Conservation (phyloP, 2,888 invertebrate genomes). For the Colletes collaris region DNA sequence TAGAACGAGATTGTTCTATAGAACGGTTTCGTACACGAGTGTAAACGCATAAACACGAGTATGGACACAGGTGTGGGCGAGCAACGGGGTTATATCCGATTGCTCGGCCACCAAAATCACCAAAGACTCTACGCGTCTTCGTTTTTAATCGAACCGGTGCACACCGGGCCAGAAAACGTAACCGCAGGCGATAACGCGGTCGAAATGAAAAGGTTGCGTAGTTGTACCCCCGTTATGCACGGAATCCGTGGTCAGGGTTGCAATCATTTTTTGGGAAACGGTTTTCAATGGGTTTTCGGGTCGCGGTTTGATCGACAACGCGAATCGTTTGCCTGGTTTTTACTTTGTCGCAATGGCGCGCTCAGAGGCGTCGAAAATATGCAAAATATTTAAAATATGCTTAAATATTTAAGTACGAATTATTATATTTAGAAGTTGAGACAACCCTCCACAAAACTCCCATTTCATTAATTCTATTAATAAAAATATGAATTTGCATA, state of each 20-base stretch:
- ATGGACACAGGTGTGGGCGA: constrained; percentile 28
- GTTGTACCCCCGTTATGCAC: constrained; percentile 13
- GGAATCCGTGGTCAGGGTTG: constrained; percentile 34
- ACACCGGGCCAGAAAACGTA: constrained; percentile 15
- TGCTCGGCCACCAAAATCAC: constrained; percentile 3
- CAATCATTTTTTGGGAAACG: constrained; percentile 44
- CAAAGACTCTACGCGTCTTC: not conserved
- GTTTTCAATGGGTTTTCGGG: constrained; percentile 23
- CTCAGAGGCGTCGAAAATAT: too few species aligned
- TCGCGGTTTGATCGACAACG: constrained; percentile 25
- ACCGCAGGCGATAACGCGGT: constrained; percentile 40
- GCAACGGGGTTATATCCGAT: not conserved
- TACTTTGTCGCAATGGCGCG: too few species aligned
- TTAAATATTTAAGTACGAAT: too few species aligned
- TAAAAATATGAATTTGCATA: too few species aligned
- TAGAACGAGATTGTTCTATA: constrained; percentile 19
- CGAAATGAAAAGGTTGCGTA: constrained; percentile 27
- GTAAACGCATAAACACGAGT: constrained; percentile 21
- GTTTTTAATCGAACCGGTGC: constrained; percentile 11
- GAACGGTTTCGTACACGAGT: constrained; percentile 7
- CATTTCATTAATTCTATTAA: too few species aligned
- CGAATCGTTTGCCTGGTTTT: constrained; percentile 3
- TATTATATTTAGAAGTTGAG: too few species aligned
- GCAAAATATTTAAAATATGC: too few species aligned
- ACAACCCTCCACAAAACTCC: too few species aligned